Evolutionary conservation across 2,797 vertebrate species (phyloP).

Genomic region (Propithecus perrieri): DNA sequence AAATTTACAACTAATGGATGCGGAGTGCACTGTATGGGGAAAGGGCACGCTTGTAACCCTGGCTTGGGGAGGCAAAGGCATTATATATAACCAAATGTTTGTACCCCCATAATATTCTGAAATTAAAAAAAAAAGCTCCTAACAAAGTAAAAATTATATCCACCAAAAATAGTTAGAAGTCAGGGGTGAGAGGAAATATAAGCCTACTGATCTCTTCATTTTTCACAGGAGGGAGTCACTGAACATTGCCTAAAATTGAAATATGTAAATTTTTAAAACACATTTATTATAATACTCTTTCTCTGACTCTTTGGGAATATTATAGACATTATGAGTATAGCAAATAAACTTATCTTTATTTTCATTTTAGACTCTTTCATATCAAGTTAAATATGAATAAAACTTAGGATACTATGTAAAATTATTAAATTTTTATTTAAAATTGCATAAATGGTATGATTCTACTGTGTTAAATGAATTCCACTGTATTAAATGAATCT

Average conservation of each 20-base stretch:
- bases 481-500: not conserved
- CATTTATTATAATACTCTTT: not conserved
- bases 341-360: not conserved
- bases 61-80: too few species aligned
- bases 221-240: not conserved
- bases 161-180: not conserved
- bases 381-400: constrained; percentile 16
- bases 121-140: not conserved
- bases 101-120: too few species aligned
- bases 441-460: not conserved
- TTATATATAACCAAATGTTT: too few species aligned
- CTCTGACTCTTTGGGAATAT: not conserved
- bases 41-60: too few species aligned
- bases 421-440: not conserved
- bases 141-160: not conserved
- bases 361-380: not conserved
- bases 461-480: not conserved
- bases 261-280: not conserved
- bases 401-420: not conserved
- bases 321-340: not conserved
- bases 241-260: not conserved
- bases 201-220: not conserved
- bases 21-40: too few species aligned
- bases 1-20: too few species aligned
- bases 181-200: not conserved